Evolutionary conservation across 2,888 invertebrate genomes (phyloP).

Genomic region (Diarsia rubi): DNA sequence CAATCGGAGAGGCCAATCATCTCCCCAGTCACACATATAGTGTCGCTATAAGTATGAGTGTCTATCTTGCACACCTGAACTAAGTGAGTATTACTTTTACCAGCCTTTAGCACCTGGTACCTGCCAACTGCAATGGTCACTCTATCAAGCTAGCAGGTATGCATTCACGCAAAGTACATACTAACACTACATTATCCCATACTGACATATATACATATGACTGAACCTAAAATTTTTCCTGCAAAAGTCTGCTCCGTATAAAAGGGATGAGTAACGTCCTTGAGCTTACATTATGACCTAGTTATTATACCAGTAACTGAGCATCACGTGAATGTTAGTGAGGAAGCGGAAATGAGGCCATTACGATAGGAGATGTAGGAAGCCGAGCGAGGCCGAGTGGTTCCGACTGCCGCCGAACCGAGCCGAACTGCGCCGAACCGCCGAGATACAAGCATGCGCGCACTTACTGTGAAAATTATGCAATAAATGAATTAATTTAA

Average conservation of each 20-base stretch:
- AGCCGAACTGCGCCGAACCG: conserved; percentile 59
- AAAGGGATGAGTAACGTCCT: conserved; percentile 63
- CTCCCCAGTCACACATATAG: too few species aligned
- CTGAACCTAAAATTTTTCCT: neutral
- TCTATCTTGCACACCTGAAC: too few species aligned
- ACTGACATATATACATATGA: too few species aligned
- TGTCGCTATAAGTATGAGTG: too few species aligned
- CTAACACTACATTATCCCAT: too few species aligned
- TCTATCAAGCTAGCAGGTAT: too few species aligned
- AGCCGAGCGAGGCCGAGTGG: conserved; percentile 76
- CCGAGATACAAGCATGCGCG: conserved; percentile 37
- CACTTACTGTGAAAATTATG: conserved; percentile 60
- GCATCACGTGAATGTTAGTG: conserved; percentile 62
- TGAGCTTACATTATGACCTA: conserved; percentile 68
- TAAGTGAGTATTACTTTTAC: too few species aligned
- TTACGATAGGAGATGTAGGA: conserved; percentile 77
- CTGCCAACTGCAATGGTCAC: too few species aligned
- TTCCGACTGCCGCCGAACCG: conserved; percentile 68
- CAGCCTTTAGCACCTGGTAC: too few species aligned
- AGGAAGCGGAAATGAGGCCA: conserved; percentile 82
- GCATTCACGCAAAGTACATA: too few species aligned
- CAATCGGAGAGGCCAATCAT: too few species aligned
- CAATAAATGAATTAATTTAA: conserved; percentile 60
- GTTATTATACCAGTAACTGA: conserved; percentile 66
- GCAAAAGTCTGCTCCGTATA: neutral